Base-by-base conservation (phyloP, 2,888 invertebrate species). In the Monopis laevigella region DNA sequence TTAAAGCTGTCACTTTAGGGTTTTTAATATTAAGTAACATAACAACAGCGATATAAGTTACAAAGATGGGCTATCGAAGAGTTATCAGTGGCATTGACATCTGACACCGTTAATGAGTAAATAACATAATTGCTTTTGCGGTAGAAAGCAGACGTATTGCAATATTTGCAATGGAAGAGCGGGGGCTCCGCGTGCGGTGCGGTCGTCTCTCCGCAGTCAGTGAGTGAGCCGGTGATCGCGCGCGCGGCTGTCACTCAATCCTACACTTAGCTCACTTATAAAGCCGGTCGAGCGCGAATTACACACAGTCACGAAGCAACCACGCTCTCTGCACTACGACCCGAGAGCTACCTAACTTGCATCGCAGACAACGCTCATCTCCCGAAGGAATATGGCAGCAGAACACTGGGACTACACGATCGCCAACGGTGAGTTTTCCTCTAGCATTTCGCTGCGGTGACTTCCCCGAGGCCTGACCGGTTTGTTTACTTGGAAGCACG, bases 381-480 rank as follows among this genome's bases (percentile, higher is more conserved):
- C 6, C 32, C 17, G n/a, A 4, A 28, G 17, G 3, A 18, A 53
- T 47, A 58, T 53, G 49, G 82, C 81, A 77, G 77, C 72, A 52
- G 71, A 73, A 52, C 82, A 82, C 44, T 85, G 85, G 85, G 85
- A 85, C 67, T 85, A 85, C 68, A 81, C 82, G 52, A 68, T 73
- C 54, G 77, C 75, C 51, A 84, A 85, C 63, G 85, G 85, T 85
- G 59, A 83, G 82, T 78, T 46, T 48, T 48, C 52, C 27, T 24
- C n/a, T 13, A 14, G 49, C 46, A 48, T 51, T 44, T 55, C 53
- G 12, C 52, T 52, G 53, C 50, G 54, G 45, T 45, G 46, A 51
- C 55, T n/a, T n/a, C n/a, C n/a, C n/a, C n/a, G n/a, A n/a, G 52
- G 49, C 51, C n/a, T n/a, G 32, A 32, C 74, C 75, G 75, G 74